Evolutionary conservation across 1,140 invertebrate genomes (phyloP).

Genomic region (Aphaenogaster rudis): DNA sequence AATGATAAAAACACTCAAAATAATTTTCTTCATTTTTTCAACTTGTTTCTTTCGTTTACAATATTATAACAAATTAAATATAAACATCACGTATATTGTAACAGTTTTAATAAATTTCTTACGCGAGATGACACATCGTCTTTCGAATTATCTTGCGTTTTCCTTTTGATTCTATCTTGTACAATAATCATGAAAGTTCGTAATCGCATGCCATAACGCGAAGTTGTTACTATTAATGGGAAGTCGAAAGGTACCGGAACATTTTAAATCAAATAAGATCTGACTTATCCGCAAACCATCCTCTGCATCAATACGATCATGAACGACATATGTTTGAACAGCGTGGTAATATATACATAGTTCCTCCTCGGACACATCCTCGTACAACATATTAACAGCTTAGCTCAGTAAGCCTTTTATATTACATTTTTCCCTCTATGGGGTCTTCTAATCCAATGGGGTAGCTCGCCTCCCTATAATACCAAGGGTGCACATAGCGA

Average conservation of each 20-base stretch:
- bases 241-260: not conserved
- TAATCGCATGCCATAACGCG: not conserved
- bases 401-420: conserved; percentile 87
- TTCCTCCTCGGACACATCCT: conserved; percentile 80
- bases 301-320: conserved; percentile 67
- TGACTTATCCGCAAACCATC: conserved; percentile 59
- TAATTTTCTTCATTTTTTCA: not conserved
- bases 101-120: not conserved
- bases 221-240: not conserved
- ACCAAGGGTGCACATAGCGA: conserved; percentile 67
- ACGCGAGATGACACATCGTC: no score
- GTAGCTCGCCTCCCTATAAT: conserved; percentile 72
- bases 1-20: not conserved
- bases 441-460: conserved; percentile 86
- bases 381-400: conserved; percentile 87
- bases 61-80: not conserved
- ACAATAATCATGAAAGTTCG: not conserved
- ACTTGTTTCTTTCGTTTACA: not conserved
- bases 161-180: not conserved
- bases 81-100: not conserved
- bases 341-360: conserved; percentile 85
- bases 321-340: conserved; percentile 84
- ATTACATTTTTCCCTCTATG: conserved; percentile 88
- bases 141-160: not conserved
- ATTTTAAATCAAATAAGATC: conserved; percentile 58